A percentile compares a stretch with the other conserved stretches of the same genome.
Evolutionary conservation across 2,888 invertebrate genomes (phyloP).

Genomic region (Chaitophorus viminalis): DNA sequence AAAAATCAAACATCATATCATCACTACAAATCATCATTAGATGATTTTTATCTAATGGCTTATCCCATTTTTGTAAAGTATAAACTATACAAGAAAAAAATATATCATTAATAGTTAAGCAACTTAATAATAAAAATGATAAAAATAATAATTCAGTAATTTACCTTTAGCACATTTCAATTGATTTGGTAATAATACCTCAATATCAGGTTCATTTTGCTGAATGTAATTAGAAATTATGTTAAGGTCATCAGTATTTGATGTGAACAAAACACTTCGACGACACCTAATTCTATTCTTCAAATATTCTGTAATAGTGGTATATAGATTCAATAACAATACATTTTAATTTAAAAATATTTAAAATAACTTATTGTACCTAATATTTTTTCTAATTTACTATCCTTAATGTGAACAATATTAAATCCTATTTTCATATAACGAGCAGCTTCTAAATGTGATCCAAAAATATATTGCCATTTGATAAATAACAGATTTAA

Average conservation of each 20-base stretch:
- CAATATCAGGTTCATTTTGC: conserved; percentile 1
- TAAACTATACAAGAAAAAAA: conserved; percentile 23
- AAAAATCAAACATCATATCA: conserved; percentile 49
- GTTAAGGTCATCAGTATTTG: background rate
- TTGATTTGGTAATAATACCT: conserved; percentile 12
- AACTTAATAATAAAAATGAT: background rate
- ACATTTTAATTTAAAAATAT: background rate
- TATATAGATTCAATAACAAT: background rate
- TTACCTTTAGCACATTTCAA: conserved; percentile 26
- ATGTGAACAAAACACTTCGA: conserved; percentile 31
- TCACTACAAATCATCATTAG: conserved; percentile 41
- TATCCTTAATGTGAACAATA: background rate
- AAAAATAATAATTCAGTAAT: background rate
- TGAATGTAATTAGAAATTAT: conserved; percentile 33
- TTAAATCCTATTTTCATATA: conserved; percentile 37
- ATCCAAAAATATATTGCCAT: conserved; percentile 59
- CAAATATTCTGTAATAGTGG: conserved; percentile 9
- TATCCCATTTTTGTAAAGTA: conserved; percentile 22
- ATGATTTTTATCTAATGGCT: background rate
- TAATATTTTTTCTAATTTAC: conserved; percentile 42
- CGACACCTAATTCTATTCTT: background rate
- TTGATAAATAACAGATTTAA: conserved; percentile 25
- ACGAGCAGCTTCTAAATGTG: conserved; percentile 48
- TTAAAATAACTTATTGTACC: conserved; percentile 24
- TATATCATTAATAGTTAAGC: background rate